Percentiles rank a stretch among this genome's conserved stretches.
These are phyloP conservation scores for Drosophila tropicalis DNA, from an alignment of 1,140 invertebrate species.

Conservation along the genomic window DNA sequence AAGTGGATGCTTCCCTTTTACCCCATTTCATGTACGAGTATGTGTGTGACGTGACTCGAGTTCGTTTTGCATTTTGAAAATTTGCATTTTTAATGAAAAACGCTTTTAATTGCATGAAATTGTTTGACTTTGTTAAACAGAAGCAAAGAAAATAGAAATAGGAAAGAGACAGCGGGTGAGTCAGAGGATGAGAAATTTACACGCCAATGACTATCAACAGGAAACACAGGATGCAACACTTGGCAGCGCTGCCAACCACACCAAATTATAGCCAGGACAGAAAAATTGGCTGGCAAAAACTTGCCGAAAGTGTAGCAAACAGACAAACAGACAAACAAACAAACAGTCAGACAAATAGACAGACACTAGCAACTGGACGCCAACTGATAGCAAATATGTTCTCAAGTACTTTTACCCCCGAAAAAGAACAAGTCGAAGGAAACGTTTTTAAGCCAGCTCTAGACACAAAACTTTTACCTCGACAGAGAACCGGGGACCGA, in stretches of 20 bases:
- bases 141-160: conserved; percentile 27
- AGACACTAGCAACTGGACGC: conserved; percentile 68
- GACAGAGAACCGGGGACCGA: conserved; percentile 22
- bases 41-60: conserved; percentile 78
- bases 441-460: conserved; percentile 73
- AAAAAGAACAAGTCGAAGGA: conserved; percentile 38
- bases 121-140: conserved; percentile 80
- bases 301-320: conserved; percentile 66
- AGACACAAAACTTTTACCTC: conserved; percentile 75
- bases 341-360: conserved; percentile 36
- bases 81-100: conserved; percentile 82
- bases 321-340: conserved; percentile 68
- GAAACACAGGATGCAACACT: conserved; percentile 73
- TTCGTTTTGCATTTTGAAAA: conserved; percentile 76
- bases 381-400: conserved; percentile 81
- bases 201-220: conserved; percentile 76
- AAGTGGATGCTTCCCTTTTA: conserved; percentile 15
- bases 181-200: conserved; percentile 66
- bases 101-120: conserved; percentile 81
- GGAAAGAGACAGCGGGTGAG: neutral
- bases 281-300: conserved; percentile 62
- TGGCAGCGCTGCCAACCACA: conserved; percentile 74
- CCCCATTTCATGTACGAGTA: conserved; percentile 18
- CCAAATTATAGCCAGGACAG: conserved; percentile 70
- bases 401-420: conserved; percentile 66